A percentile compares a stretch with the other conserved stretches of the same genome.
Conservation (phyloP, 2,888 invertebrate species). For the Orchesellides sinensis region DNA sequence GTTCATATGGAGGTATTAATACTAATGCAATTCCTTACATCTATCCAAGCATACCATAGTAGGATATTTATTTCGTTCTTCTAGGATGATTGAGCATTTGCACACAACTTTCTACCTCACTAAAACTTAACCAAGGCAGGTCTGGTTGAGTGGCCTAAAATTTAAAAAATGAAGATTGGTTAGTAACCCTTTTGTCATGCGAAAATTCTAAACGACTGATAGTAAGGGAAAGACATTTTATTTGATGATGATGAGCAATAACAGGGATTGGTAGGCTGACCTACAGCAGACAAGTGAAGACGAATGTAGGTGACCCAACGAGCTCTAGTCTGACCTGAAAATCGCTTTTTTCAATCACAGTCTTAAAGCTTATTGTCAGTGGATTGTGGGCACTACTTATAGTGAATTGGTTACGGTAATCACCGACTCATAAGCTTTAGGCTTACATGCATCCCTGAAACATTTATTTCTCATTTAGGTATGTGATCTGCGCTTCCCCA, state of each 20-base stretch:
- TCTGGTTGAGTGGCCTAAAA: conserved; percentile 62
- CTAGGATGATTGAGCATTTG: conserved; percentile 45
- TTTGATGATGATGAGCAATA: no score
- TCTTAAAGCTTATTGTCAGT: conserved; percentile 6
- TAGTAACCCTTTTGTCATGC: conserved; percentile 37
- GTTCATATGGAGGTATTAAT: background rate
- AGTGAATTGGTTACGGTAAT: conserved; percentile 3
- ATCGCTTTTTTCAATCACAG: conserved; percentile 51
- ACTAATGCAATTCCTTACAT: background rate
- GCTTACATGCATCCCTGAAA: no score
- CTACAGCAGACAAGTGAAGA: conserved; percentile 45
- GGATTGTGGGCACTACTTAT: background rate
- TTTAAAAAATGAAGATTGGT: conserved; percentile 60
- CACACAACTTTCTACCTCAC: conserved; percentile 52
- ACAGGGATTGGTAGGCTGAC: conserved; percentile 54
- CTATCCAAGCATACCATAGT: background rate
- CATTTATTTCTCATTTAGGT: background rate
- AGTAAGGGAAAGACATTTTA: conserved; percentile 23
- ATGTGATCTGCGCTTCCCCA: background rate
- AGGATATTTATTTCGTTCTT: conserved; percentile 19
- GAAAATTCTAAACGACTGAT: conserved; percentile 29
- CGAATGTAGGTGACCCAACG: conserved; percentile 60
- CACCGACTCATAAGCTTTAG: conserved; percentile 13
- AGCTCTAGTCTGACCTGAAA: conserved; percentile 59
- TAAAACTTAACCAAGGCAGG: conserved; percentile 40